Evolutionary conservation across 1,140 invertebrate genomes (phyloP), one percentile per base, ranked within the genome.

Genomic region (Cecropterus lyciades): DNA sequence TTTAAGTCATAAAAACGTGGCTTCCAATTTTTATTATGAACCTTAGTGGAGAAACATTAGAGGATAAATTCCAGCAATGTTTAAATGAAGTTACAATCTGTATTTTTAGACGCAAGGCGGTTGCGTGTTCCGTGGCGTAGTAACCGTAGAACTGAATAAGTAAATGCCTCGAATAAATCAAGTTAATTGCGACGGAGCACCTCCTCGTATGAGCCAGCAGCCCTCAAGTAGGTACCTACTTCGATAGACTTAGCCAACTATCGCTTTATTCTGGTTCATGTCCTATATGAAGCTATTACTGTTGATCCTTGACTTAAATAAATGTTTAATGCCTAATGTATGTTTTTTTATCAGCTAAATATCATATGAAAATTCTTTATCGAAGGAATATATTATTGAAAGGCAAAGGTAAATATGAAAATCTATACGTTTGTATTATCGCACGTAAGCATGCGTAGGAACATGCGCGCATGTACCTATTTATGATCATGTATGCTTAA

Each of bases 91-190:
- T 65, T 55, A 63, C 24, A 65, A 66, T 65, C 33, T 57, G 64
- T 53, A 67, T 72, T 82, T 78, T 80, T 76, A 80, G 53, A 57
- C 65, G 60, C 43, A 55, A 73, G 75, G 63, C 45, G 67, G 75
- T 90, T 87, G 89, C 89, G 89, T 91, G 87, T 79, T 88, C 74
- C 67, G 63, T 65, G 70, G 85, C 80, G 78, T 79, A 88, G 80
- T 84, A 86, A 83, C 81, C 73, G 79, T 80, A 80, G 81, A 77
- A 84, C 79, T 91, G 85, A 90, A 91, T 91, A 91, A 91, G 87
- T 89, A 90, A 91, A 90, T 82, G 86, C 77, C 76, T 70, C 70
- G 73, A 81, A 90, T 91, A 91, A 91, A 91, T 91, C 89, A 91
- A 89, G 86, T 87, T 90, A 90, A 92, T 90, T 92, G 89, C 89